Evolutionary conservation across 2,797 vertebrate genomes (phyloP).

Genomic region (Aphelocoma californica): DNA sequence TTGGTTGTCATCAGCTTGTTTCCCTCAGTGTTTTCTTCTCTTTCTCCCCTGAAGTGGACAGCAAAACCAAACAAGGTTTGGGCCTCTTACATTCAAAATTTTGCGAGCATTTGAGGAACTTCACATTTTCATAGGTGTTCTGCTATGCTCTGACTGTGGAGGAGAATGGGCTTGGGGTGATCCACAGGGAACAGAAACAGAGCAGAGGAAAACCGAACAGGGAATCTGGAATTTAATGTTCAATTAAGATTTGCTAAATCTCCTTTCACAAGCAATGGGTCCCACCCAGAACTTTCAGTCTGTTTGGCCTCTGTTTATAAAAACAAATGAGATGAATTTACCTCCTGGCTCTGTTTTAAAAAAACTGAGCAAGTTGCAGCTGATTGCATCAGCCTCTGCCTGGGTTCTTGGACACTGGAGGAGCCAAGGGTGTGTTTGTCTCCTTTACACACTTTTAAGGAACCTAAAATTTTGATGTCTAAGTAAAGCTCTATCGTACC

Average conservation of each 20-base stretch:
- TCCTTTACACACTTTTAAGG: background rate
- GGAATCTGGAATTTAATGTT: background rate
- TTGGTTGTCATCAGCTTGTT: background rate
- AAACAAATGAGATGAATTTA: background rate
- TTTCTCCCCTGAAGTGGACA: background rate
- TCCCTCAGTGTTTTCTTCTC: background rate
- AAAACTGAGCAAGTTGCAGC: background rate
- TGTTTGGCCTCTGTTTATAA: background rate
- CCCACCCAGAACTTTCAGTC: background rate
- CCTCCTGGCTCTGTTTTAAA: background rate
- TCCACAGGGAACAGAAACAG: background rate
- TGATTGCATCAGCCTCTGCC: constrained; percentile 23
- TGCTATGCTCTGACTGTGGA: background rate
- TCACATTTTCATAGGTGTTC: background rate
- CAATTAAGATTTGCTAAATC: background rate
- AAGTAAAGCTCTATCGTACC: background rate
- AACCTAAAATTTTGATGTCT: background rate
- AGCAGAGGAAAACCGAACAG: background rate
- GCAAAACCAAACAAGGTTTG: background rate
- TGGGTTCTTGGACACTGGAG: background rate
- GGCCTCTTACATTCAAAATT: background rate
- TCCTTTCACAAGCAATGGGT: background rate
- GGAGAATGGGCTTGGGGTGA: background rate
- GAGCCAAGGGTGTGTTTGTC: constrained; percentile 1
- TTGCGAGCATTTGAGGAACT: background rate